A percentile compares a stretch with the other conserved stretches of the same genome.
Conservation (phyloP, 2,797 vertebrate species). For the Rhinella marina region DNA sequence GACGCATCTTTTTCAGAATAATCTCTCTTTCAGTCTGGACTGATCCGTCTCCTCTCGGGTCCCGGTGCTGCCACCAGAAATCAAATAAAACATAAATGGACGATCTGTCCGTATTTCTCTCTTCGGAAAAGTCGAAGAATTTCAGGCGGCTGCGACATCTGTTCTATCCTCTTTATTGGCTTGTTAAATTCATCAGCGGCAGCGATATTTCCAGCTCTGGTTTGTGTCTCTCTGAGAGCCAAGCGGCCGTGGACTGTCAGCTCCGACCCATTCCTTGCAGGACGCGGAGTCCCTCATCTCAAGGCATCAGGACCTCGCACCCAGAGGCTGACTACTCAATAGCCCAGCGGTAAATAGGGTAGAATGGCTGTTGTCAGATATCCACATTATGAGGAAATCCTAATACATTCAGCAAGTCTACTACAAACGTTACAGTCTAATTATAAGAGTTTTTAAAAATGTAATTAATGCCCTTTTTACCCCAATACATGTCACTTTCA, state of each 20-base stretch:
- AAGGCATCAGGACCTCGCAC: conserved; percentile 17
- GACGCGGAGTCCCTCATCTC: neutral
- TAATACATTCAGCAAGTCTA: neutral
- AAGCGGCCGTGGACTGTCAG: conserved; percentile 15
- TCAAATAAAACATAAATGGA: conserved; percentile 40
- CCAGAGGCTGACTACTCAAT: neutral
- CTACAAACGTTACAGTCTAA: neutral
- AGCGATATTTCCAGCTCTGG: conserved; percentile 28
- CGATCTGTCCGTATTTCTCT: conserved; percentile 26
- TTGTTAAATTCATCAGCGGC: conserved; percentile 39
- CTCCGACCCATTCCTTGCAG: neutral
- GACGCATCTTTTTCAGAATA: neutral
- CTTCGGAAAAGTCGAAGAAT: conserved; percentile 17
- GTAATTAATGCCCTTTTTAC: no score
- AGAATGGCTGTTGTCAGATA: neutral
- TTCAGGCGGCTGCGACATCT: conserved; percentile 47
- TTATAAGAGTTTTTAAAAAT: no score
- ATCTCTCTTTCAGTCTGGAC: neutral
- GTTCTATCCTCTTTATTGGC: conserved; percentile 51
- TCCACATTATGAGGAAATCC: neutral
- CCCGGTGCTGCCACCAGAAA: conserved; percentile 7
- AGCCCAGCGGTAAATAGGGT: neutral
- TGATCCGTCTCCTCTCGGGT: neutral
- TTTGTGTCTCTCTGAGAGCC: conserved; percentile 30
- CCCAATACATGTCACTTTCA: no score